Percentiles rank a stretch among this genome's conserved stretches.
Evolutionary conservation across 2,113 vertebrate genomes (phyloP).

Genomic region (Microcebus tavaratra): DNA sequence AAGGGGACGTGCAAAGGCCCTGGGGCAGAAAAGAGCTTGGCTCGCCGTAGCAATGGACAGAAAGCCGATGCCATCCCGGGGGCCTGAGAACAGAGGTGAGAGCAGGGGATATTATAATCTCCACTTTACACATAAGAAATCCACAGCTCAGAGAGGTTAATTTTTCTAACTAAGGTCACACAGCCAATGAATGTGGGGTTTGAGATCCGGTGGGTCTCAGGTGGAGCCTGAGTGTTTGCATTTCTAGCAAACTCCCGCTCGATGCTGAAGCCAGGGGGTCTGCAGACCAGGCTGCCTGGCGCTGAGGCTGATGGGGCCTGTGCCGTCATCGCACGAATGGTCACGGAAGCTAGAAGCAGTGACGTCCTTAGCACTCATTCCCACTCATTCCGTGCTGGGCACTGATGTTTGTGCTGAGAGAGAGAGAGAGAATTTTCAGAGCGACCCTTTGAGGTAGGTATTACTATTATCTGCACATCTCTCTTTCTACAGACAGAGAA

Average conservation of each 20-base stretch:
- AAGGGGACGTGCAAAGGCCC: background rate
- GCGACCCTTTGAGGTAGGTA: background rate
- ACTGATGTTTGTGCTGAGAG: background rate
- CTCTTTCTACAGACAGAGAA: background rate
- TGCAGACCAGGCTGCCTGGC: background rate
- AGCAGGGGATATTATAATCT: background rate
- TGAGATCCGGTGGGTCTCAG: background rate
- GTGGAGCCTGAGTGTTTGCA: no score
- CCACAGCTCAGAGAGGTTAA: background rate
- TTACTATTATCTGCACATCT: background rate
- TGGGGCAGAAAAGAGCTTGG: background rate
- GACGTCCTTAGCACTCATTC: background rate
- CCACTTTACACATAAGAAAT: background rate
- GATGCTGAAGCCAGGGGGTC: background rate
- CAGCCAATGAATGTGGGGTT: background rate
- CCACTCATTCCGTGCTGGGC: background rate
- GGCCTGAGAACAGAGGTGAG: background rate
- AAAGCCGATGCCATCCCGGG: background rate
- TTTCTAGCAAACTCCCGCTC: background rate
- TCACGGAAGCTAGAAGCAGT: background rate
- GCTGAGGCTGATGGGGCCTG: background rate
- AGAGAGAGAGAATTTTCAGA: background rate
- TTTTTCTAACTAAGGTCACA: background rate
- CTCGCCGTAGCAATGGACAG: background rate
- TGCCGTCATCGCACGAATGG: rapidly evolving